Conservation (phyloP, 2,888 invertebrate genomes). For the Onthophagus sagittarius region DNA sequence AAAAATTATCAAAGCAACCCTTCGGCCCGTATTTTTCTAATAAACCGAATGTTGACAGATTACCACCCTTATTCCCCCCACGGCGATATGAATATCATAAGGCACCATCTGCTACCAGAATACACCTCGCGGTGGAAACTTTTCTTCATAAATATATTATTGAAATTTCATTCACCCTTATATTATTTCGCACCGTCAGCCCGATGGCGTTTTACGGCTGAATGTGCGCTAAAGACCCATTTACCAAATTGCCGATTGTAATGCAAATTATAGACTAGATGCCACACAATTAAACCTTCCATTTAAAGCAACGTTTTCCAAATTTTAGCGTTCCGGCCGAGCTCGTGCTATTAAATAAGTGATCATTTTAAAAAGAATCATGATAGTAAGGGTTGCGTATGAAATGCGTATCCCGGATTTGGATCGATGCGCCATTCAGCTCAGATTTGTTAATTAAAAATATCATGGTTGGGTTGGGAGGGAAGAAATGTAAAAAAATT, state of each 20-base stretch:
- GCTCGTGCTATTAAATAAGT: not conserved
- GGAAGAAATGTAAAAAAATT: not conserved
- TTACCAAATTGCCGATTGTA: conserved; percentile 9
- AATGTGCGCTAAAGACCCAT: conserved; percentile 8
- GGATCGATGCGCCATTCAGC: not conserved
- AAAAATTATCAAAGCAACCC: not conserved
- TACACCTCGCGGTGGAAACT: not conserved
- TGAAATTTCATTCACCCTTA: not conserved
- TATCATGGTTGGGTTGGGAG: not conserved
- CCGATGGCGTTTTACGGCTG: not conserved
- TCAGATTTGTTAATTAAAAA: conserved; percentile 2
- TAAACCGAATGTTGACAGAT: conserved; percentile 11
- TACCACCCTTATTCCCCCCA: conserved; percentile 1
- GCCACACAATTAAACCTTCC: not conserved
- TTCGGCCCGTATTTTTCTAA: conserved; percentile 2
- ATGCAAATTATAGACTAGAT: conserved; percentile 4
- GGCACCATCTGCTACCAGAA: conserved; percentile 5
- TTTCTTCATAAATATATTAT: not conserved
- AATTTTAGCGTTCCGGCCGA: not conserved
- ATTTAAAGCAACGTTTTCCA: not conserved
- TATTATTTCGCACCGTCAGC: not conserved
- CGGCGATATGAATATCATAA: conserved; percentile 9
- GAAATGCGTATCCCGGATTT: too few relatives aligned
- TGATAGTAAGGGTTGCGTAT: too few relatives aligned
- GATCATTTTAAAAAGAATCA: too few relatives aligned